Conservation (phyloP, 1,140 invertebrate genomes). For the Calephelis virginiensis region DNA sequence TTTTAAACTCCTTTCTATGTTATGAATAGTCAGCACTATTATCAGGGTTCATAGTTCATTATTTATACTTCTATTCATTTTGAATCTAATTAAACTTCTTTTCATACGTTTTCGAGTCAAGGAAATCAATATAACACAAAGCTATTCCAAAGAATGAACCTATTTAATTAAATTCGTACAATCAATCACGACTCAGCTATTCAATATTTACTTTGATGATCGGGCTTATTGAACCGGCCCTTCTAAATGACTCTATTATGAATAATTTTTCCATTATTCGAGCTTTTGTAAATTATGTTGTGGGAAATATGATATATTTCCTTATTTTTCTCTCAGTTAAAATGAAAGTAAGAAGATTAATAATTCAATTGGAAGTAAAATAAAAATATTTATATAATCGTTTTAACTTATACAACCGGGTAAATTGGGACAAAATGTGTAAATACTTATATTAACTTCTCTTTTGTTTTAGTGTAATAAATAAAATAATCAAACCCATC, state of each 20-base stretch:
- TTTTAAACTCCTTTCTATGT: slow-evolving; percentile 3
- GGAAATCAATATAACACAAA: slow-evolving; percentile 5
- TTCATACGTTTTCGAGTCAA: slow-evolving; percentile 1
- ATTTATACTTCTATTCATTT: background rate
- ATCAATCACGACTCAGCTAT: slow-evolving; percentile 5
- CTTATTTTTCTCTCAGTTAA: background rate
- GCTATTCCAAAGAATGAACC: background rate
- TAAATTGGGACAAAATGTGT: too few species aligned
- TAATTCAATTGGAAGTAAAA: background rate
- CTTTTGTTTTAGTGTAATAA: too few species aligned
- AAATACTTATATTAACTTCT: too few species aligned
- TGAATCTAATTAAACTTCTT: slow-evolving; percentile 10
- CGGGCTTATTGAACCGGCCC: background rate
- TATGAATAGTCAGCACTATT: slow-evolving; percentile 10
- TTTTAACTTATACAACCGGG: too few species aligned
- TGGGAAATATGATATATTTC: slow-evolving; percentile 1
- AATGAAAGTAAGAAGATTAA: background rate
- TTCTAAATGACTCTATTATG: background rate
- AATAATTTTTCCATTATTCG: slow-evolving; percentile 3
- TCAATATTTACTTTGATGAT: slow-evolving; percentile 3
- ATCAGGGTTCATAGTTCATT: background rate
- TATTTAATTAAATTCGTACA: slow-evolving; percentile 7
- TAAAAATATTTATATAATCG: too few species aligned
- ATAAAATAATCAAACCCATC: too few species aligned
- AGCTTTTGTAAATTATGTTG: slow-evolving; percentile 1